phyloP scores from a whole-genome alignment of 2,888 invertebrate genomes.

The Rotaria magnacalcarata region DNA sequence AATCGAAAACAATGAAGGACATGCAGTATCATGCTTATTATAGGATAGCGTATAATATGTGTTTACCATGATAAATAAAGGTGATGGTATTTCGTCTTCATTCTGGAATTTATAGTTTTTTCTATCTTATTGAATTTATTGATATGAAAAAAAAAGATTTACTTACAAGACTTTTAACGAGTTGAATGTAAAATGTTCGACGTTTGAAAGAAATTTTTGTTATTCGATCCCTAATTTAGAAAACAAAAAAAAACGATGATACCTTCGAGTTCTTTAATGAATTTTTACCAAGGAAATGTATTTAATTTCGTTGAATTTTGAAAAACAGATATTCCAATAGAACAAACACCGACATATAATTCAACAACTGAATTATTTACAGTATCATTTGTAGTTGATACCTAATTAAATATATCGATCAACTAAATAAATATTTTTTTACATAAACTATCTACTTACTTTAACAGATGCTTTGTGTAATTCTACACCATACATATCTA shows the following conservation, averaged over 20 bases:
- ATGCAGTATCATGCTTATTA: not conserved
- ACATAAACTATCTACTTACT: not conserved
- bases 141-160: not conserved
- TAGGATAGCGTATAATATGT: not conserved
- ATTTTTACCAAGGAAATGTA: not conserved
- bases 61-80: not conserved
- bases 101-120: not conserved
- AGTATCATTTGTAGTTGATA: constrained; percentile 10
- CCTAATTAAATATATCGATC: not conserved
- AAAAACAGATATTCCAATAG: constrained; percentile 24
- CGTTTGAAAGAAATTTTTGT: constrained; percentile 35
- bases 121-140: not conserved
- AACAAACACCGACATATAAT: constrained; percentile 27
- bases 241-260: too few relatives aligned
- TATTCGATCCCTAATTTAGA: not conserved
- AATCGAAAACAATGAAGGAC: not conserved
- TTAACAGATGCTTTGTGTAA: constrained; percentile 14
- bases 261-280: too few relatives aligned
- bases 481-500: constrained; percentile 39
- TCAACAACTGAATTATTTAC: constrained; percentile 33
- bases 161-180: constrained; percentile 35
- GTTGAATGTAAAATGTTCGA: constrained; percentile 31
- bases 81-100: not conserved
- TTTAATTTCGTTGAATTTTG: constrained; percentile 33
- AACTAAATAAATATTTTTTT: not conserved